Percentiles rank a stretch among this genome's conserved stretches.
phyloP scores from a whole-genome alignment of 2,797 vertebrate genomes.

The Myiotriccus ornatus region DNA sequence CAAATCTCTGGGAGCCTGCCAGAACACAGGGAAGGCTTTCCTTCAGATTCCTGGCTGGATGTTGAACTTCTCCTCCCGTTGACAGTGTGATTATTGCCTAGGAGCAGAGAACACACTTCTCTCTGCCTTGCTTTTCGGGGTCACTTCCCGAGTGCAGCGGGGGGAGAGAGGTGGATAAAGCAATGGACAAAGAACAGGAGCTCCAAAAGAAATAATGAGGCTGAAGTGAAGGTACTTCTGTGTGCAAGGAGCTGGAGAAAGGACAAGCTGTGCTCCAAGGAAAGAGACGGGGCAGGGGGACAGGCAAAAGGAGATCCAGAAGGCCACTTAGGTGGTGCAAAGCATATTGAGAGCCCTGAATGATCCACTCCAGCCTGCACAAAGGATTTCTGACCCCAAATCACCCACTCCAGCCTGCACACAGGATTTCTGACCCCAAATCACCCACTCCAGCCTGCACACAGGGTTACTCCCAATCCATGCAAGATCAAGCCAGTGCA shows the following conservation, averaged over 20 bases:
- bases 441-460: neutral
- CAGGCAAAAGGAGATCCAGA: neutral
- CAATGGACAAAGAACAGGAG: neutral
- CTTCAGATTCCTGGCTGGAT: neutral
- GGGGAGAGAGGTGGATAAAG: neutral
- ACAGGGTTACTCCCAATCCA: neutral
- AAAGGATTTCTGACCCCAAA: neutral
- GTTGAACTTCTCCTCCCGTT: neutral
- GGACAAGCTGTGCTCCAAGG: neutral
- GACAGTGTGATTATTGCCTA: neutral
- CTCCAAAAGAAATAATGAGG: neutral
- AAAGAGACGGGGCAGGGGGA: neutral
- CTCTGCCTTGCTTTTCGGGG: neutral
- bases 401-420: neutral
- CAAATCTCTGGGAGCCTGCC: neutral
- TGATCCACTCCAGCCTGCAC: neutral
- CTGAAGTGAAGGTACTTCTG: neutral
- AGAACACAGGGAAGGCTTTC: neutral
- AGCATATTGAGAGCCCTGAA: neutral
- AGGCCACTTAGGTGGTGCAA: neutral
- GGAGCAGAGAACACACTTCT: neutral
- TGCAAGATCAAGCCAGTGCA: neutral
- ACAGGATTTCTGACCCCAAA: neutral
- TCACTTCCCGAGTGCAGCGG: neutral
- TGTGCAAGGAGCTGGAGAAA: neutral